A percentile compares a stretch with the other conserved stretches of the same genome.
phyloP scores from a whole-genome alignment of 2,888 invertebrate genomes.

The Creontiades dilutus region DNA sequence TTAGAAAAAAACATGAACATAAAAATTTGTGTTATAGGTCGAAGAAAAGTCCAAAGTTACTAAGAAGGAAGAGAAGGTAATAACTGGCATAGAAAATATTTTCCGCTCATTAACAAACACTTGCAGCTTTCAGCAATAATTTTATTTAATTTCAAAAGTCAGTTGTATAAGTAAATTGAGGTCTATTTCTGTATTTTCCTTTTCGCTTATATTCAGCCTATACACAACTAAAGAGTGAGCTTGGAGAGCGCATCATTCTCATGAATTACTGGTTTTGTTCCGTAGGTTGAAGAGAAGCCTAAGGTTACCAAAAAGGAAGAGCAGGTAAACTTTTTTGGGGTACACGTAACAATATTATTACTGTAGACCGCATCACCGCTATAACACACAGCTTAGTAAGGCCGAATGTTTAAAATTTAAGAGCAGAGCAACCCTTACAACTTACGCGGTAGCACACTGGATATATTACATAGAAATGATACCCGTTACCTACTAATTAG shows the following conservation, averaged over 20 bases:
- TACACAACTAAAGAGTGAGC: no score
- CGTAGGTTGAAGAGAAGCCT: slow-evolving; percentile 60
- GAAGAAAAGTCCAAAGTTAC: slow-evolving; percentile 59
- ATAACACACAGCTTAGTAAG: slow-evolving; percentile 29
- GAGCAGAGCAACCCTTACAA: not conserved
- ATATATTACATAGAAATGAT: no score
- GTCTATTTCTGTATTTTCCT: no score
- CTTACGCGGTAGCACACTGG: not conserved
- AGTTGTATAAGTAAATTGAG: no score
- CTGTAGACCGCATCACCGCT: not conserved
- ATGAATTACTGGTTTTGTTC: not conserved
- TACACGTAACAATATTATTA: not conserved
- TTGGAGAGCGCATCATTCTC: not conserved
- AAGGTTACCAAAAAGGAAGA: slow-evolving; percentile 62
- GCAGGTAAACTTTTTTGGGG: slow-evolving; percentile 38
- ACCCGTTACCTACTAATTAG: no score
- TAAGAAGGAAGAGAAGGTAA: slow-evolving; percentile 52
- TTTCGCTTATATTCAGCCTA: no score
- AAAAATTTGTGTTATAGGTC: not conserved
- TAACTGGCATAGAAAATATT: not conserved
- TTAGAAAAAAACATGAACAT: no score
- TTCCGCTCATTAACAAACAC: no score
- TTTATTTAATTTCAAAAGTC: no score
- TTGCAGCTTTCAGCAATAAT: no score
- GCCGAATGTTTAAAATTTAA: not conserved